Conservation (phyloP, 1,140 invertebrate species). For the Platorchestia sp. region DNA sequence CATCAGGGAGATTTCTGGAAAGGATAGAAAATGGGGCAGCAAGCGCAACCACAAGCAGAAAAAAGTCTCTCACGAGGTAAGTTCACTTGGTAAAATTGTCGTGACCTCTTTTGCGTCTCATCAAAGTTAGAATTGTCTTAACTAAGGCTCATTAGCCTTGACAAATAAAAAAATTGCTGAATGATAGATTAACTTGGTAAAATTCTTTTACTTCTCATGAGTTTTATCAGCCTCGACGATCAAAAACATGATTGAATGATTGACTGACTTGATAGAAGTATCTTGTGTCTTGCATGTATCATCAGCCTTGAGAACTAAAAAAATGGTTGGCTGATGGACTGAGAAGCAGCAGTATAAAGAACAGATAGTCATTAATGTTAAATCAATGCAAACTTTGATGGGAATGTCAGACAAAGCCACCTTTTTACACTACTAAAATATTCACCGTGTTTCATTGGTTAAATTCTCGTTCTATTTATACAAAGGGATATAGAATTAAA, state of each 20-base stretch:
- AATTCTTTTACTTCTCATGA: neutral
- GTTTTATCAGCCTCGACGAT: neutral
- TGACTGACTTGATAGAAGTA: too few relatives aligned
- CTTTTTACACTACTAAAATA: too few relatives aligned
- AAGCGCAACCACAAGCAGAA: neutral
- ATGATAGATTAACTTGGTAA: neutral
- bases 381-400: neutral
- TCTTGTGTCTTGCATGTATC: too few relatives aligned
- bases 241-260: neutral
- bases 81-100: neutral
- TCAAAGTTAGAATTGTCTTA: neutral
- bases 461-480: neutral
- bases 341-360: neutral
- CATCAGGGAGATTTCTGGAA: slow-evolving; percentile 32
- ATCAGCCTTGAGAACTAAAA: too few relatives aligned
- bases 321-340: neutral
- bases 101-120: neutral
- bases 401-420: too few relatives aligned
- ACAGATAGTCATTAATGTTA: neutral
- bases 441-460: too few relatives aligned
- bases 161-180: neutral
- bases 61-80: neutral
- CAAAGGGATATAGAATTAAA: neutral
- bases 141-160: neutral
- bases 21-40: slow-evolving; percentile 8